Evolutionary conservation across 2,888 invertebrate species (phyloP), one percentile per base, ranked within the genome.

Genomic region (Petrolisthes manimaculis): DNA sequence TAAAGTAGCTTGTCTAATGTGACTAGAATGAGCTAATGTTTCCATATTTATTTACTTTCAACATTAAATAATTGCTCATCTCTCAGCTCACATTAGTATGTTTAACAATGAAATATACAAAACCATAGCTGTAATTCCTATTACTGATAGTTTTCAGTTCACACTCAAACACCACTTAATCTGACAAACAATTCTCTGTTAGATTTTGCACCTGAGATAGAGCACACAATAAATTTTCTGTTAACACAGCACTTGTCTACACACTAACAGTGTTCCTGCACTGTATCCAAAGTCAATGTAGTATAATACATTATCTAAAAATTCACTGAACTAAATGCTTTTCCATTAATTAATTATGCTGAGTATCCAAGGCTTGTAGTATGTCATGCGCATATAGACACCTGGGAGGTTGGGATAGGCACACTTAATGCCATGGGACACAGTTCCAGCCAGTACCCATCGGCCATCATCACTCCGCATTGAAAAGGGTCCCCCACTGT

Each of bases 391-490:
- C 97, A 98, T 98, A 93, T 98, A 98, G 69, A 98, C 97, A 12
- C 98, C 98, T 0, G 97, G 97, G 54, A 97, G 93, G 93, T 97
- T 97, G 0, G 97, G 97, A 4, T 97, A 96, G 0, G 97, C 97
- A 92, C 98, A 98, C 92, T 97, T 97, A 92, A 97, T 97, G n/a
- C 98, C 98, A 92, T 98, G 97, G 8, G 97, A 97, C 0, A 98
- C 98, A 0, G 97, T 98, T 6, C 98, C 98, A 0, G 96, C 97
- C 5, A 98, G 94, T 91, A 97, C 96, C 95, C 97, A 98, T 90
- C 96, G 95, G 0, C 97, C 97, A 92, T 97, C 97, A 0, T 96
- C 95, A 83, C 97, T 94, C 92, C 96, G 96, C 12, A 97, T 94
- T 84, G 97, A 97, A 91, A 98, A 93, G 0, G 98, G 98, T 12